Conservation (phyloP, 2,797 vertebrate genomes). For the Rhyacichthys aspro region DNA sequence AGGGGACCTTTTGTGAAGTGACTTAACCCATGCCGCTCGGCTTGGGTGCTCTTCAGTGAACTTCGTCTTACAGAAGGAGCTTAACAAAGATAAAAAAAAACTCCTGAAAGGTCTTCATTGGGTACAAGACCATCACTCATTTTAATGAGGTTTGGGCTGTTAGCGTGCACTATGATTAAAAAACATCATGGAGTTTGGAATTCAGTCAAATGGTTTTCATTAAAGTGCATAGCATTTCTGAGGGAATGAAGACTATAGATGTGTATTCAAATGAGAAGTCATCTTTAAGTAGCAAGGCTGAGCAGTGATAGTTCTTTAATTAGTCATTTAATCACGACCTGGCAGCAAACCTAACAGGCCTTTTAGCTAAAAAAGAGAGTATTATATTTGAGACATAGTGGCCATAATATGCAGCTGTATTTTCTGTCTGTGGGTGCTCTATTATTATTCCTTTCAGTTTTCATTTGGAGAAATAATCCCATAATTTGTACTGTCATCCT, state of each 20-base stretch:
- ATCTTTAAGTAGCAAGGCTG: not conserved
- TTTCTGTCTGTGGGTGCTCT: too few relatives aligned
- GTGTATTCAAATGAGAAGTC: conserved; percentile 1
- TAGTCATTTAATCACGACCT: not conserved
- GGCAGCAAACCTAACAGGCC: too few relatives aligned
- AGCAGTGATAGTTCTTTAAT: conserved; percentile 1
- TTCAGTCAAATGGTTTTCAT: conserved; percentile 1
- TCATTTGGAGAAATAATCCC: too few relatives aligned
- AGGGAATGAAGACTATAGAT: not conserved
- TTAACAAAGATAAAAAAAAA: conserved; percentile 44
- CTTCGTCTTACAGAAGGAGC: conserved; percentile 45
- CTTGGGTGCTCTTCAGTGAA: conserved; percentile 47
- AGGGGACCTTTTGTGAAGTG: conserved; percentile 73
- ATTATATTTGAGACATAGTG: too few relatives aligned
- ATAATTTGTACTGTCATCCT: not conserved
- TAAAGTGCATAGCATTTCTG: not conserved
- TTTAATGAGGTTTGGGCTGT: conserved; percentile 1
- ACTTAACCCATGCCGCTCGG: conserved; percentile 65
- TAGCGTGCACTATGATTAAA: not conserved
- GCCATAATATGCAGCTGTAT: too few relatives aligned
- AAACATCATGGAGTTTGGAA: conserved; percentile 8
- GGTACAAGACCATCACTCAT: conserved; percentile 17
- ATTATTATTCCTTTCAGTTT: too few relatives aligned
- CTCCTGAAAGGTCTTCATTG: conserved; percentile 38
- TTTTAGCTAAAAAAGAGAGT: too few relatives aligned